Percentiles rank a stretch among this genome's conserved stretches.
phyloP scores from a whole-genome alignment of 2,888 invertebrate species.

The Parapristionchus giblindavisi region DNA sequence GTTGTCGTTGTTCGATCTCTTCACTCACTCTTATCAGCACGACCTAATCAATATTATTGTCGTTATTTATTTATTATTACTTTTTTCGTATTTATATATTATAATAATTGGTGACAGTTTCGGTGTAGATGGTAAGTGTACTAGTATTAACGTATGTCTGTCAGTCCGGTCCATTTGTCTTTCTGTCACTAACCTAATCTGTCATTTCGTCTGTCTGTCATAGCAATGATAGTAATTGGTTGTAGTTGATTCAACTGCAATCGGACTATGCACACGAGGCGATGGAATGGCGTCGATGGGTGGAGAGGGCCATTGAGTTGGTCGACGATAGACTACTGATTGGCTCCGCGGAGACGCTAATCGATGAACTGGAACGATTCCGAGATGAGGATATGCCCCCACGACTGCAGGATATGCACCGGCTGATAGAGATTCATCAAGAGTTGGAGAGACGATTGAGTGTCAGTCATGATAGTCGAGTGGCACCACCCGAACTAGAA shows the following conservation, averaged over 20 bases:
- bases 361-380: conserved; percentile 89
- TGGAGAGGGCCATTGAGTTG: conserved; percentile 54
- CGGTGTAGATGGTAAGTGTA: too few relatives aligned
- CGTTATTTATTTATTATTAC: too few relatives aligned
- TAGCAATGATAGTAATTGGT: too few relatives aligned
- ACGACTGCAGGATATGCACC: conserved; percentile 87
- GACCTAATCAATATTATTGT: too few relatives aligned
- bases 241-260: conserved; percentile 58
- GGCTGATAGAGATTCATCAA: conserved; percentile 83
- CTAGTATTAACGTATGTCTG: too few relatives aligned
- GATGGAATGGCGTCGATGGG: conserved; percentile 65
- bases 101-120: neutral
- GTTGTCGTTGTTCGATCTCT: conserved; percentile 12
- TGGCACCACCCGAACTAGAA: conserved; percentile 66
- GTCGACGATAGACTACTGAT: conserved; percentile 60
- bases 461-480: conserved; percentile 44
- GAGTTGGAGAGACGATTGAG: conserved; percentile 70
- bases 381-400: conserved; percentile 92
- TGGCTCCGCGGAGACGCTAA: conserved; percentile 72
- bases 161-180: too few relatives aligned
- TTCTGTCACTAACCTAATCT: too few relatives aligned
- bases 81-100: neutral
- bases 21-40: too few relatives aligned
- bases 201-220: too few relatives aligned
- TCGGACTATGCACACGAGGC: conserved; percentile 62